Percentiles rank a stretch among this genome's conserved stretches.
These are phyloP conservation scores for Acrocephalus kingi DNA, from an alignment of 2,113 vertebrate genomes.

Conservation along the genomic window DNA sequence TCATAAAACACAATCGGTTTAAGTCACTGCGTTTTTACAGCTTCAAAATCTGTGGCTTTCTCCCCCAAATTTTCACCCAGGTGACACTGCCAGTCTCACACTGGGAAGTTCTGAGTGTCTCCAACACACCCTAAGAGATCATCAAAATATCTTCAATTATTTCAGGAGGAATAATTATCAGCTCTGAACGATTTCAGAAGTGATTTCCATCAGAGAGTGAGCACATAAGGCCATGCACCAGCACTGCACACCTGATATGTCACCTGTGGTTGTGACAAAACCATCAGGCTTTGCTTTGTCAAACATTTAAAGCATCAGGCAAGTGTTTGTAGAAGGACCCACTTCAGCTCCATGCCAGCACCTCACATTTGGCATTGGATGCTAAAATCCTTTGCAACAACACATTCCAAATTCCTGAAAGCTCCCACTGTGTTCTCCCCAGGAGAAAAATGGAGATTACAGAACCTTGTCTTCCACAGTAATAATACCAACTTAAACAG, in stretches of 20 bases:
- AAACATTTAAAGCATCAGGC: not conserved
- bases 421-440: not conserved
- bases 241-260: fast-evolving
- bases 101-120: not conserved
- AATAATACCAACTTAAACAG: not conserved
- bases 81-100: not conserved
- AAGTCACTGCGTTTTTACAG: not conserved
- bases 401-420: not conserved
- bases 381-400: not conserved
- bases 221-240: fast-evolving
- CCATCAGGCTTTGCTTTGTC: not conserved
- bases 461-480: not conserved
- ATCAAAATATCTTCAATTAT: not conserved
- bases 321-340: not conserved
- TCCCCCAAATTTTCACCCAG: not conserved
- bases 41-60: not conserved
- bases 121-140: not conserved
- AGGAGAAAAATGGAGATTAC: not conserved
- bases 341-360: not conserved
- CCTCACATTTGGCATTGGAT: not conserved
- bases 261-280: not conserved
- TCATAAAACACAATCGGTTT: not conserved
- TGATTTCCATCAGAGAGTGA: not conserved
- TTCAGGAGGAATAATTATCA: not conserved
- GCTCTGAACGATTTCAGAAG: not conserved